Evolutionary conservation across 2,888 invertebrate species (phyloP).

Genomic region (Pristionchus entomophagus): DNA sequence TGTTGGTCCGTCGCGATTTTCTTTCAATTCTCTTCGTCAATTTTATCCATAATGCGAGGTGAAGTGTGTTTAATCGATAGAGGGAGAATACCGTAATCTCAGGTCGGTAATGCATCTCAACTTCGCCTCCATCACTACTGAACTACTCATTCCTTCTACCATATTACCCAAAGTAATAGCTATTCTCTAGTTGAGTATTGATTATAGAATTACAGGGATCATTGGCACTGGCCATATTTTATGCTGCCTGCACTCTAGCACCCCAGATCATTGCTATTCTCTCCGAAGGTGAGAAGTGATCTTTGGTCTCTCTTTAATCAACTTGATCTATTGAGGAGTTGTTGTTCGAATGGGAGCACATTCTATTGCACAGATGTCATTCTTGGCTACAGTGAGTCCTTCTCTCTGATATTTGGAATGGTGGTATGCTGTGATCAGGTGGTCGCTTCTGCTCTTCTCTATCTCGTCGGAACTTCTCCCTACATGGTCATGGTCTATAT

Average conservation of each 20-base stretch:
- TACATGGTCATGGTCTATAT: constrained; percentile 71
- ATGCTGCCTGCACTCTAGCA: constrained; percentile 68
- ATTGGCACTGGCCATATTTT: constrained; percentile 67
- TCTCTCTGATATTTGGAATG: neutral
- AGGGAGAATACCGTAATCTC: neutral
- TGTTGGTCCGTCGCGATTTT: constrained; percentile 64
- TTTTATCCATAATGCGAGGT: constrained; percentile 71
- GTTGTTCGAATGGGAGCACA: constrained; percentile 34
- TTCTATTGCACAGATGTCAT: neutral
- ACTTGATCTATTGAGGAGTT: neutral
- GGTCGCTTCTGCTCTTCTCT: constrained; percentile 5
- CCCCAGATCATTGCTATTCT: constrained; percentile 64
- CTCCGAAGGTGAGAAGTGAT: constrained; percentile 6
- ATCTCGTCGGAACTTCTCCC: constrained; percentile 58
- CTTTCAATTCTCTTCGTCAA: constrained; percentile 67
- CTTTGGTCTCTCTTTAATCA: neutral
- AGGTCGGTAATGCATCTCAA: constrained; percentile 72
- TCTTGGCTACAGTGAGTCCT: constrained; percentile 18
- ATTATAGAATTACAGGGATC: constrained; percentile 66
- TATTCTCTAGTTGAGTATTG: constrained; percentile 57
- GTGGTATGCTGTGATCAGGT: neutral
- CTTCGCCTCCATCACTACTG: constrained; percentile 75
- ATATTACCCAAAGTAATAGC: constrained; percentile 60
- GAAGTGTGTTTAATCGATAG: neutral
- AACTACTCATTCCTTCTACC: constrained; percentile 70